Percentiles rank a stretch among this genome's conserved stretches.
phyloP scores from a whole-genome alignment of 2,113 vertebrate genomes.

The Athene noctua region DNA sequence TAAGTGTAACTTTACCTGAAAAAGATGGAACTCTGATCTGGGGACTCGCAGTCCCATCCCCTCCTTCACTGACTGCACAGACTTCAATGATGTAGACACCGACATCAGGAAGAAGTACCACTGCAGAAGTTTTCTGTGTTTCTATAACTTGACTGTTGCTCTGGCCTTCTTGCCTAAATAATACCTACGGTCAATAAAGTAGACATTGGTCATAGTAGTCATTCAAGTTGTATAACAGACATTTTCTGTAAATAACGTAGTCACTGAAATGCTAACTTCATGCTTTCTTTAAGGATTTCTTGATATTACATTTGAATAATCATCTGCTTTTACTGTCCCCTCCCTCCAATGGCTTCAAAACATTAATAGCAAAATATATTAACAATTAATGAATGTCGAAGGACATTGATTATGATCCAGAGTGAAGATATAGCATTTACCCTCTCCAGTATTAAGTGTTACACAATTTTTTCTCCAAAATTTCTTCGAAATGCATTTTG shows the following conservation, averaged over 20 bases:
- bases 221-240: background rate
- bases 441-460: background rate
- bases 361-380: background rate
- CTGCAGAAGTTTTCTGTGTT: constrained; percentile 89
- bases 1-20: constrained; percentile 76
- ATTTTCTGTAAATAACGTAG: background rate
- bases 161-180: constrained; percentile 90
- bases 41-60: constrained; percentile 86
- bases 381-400: background rate
- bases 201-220: background rate
- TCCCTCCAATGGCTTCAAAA: background rate
- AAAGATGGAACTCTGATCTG: constrained; percentile 91
- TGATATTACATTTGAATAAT: background rate
- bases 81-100: constrained; percentile 95
- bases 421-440: background rate
- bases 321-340: background rate
- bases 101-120: constrained; percentile 87
- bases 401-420: background rate
- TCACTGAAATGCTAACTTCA: background rate
- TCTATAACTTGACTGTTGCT: constrained; percentile 88
- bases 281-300: background rate
- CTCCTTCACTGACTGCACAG: constrained; percentile 89
- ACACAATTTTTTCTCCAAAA: background rate
- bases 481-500: background rate
- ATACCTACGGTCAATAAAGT: constrained; percentile 76